These are phyloP conservation scores for Porites divaricata DNA, from an alignment of 92 coral and sea anemone genomes.

Conservation along the genomic window DNA sequence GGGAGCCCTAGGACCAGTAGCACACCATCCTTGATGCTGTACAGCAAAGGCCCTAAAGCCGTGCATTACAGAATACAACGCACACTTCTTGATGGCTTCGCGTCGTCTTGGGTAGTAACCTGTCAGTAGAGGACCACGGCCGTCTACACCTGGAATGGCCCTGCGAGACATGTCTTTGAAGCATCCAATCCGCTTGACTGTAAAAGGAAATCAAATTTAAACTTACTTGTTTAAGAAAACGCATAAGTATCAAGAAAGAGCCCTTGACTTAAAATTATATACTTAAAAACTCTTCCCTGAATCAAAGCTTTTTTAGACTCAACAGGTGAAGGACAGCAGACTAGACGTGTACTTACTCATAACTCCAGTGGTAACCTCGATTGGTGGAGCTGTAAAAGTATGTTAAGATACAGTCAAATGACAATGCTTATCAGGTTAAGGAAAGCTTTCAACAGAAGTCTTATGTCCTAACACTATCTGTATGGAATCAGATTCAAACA, in stretches of 20 bases:
- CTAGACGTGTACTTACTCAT: not conserved
- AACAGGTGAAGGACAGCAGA: not conserved
- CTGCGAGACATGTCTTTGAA: constrained; percentile 45
- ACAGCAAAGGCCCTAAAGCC: constrained; percentile 50
- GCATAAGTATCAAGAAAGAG: not conserved
- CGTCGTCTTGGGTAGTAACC: constrained; percentile 30
- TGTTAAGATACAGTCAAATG: not conserved
- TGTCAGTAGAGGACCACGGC: constrained; percentile 26
- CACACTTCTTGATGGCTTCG: constrained; percentile 40
- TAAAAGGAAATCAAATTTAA: not conserved
- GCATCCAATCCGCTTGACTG: constrained; percentile 35
- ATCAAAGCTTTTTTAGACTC: no score
- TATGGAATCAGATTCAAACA: no score
- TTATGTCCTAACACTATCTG: no score
- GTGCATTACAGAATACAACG: constrained; percentile 21
- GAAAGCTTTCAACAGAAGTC: no score
- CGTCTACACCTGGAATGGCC: constrained; percentile 49
- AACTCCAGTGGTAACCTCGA: constrained; percentile 20
- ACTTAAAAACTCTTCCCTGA: not conserved
- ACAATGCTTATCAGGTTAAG: no score
- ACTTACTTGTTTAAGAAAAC: not conserved
- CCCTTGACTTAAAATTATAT: not conserved
- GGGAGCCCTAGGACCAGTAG: constrained; percentile 66
- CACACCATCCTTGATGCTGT: constrained; percentile 65
- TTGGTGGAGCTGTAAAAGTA: constrained; percentile 13